Evolutionary conservation across 2,888 invertebrate species (phyloP).

Genomic region (Nemoura dubitans): DNA sequence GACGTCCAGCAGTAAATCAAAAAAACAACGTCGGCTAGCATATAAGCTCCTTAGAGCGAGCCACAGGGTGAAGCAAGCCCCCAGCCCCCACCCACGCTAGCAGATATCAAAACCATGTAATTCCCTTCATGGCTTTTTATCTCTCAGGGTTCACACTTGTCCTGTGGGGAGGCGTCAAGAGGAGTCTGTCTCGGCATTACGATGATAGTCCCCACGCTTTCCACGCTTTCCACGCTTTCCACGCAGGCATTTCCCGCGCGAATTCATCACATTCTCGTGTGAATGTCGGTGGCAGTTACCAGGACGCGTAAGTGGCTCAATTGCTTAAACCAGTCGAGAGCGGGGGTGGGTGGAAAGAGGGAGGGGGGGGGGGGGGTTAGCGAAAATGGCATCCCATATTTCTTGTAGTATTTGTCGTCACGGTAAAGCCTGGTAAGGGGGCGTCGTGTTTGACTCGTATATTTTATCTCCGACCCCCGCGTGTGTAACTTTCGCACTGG

Average conservation of each 20-base stretch:
- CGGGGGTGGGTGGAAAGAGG: not conserved
- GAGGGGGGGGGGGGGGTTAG: not conserved
- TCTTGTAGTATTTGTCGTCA: constrained; percentile 22
- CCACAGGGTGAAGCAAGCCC: not conserved
- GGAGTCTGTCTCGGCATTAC: not conserved
- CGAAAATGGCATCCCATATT: constrained; percentile 29
- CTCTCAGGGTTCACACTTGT: not conserved
- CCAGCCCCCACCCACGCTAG: not conserved
- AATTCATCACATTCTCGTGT: constrained; percentile 24
- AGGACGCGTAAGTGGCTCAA: constrained; percentile 21
- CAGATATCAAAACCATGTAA: not conserved
- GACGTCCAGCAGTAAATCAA: constrained; percentile 28
- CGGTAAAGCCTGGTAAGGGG: constrained; percentile 14
- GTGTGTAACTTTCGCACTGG: not conserved
- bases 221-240: not conserved
- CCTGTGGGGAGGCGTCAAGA: not conserved
- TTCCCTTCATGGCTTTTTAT: not conserved
- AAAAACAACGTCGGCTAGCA: not conserved
- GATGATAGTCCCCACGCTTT: not conserved
- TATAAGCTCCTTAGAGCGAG: constrained; percentile 8
- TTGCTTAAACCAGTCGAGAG: constrained; percentile 21
- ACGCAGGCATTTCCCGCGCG: not conserved
- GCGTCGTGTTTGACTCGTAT: constrained; percentile 29
- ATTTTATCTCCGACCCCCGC: not conserved
- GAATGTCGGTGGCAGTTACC: constrained; percentile 32